Conservation (phyloP, 2,797 vertebrate genomes). For the Xiphophorus birchmanni region DNA sequence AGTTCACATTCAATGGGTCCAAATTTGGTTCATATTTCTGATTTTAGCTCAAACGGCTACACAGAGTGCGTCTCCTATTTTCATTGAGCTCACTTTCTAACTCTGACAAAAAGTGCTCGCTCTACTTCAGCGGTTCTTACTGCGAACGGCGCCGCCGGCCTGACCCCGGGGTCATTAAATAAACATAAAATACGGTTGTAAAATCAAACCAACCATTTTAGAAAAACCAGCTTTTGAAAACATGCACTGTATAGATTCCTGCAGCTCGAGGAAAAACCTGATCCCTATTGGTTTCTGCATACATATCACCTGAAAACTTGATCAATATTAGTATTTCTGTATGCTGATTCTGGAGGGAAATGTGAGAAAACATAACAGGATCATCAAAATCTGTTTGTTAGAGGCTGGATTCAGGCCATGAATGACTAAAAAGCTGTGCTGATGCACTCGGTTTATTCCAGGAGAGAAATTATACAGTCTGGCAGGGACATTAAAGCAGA, state of each 20-base stretch:
- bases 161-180: not conserved
- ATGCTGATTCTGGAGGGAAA: not conserved
- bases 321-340: not conserved
- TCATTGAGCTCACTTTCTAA: not conserved
- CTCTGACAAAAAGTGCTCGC: not conserved
- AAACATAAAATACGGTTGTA: constrained; percentile 4
- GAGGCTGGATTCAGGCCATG: not conserved
- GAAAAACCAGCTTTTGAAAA: not conserved
- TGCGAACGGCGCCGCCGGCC: not conserved
- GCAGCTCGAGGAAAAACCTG: not conserved
- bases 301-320: not conserved
- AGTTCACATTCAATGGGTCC: not conserved
- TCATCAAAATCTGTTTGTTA: constrained; percentile 2
- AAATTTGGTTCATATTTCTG: not conserved
- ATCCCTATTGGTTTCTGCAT: not conserved
- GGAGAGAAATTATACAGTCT: not conserved
- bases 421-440: not conserved
- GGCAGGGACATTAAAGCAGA: not conserved
- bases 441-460: not conserved
- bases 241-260: not conserved
- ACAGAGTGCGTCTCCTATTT: not conserved
- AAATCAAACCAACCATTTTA: not conserved
- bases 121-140: not conserved
- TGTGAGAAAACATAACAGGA: not conserved
- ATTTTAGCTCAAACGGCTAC: not conserved